Evolutionary conservation across 2,888 invertebrate genomes (phyloP).

Genomic region (Buathra laborator): DNA sequence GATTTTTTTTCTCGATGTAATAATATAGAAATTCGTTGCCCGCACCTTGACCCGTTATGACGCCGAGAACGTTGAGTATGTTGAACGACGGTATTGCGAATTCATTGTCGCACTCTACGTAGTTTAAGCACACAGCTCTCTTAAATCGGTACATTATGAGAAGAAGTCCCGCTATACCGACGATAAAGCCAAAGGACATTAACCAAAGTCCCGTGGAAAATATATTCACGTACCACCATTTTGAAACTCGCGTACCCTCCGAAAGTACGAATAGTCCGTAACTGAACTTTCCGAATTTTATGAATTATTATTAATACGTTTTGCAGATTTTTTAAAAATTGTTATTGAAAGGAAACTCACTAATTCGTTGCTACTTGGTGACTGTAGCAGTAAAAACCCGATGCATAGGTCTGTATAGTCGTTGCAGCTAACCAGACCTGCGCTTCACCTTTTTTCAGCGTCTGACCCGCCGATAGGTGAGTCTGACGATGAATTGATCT

Average conservation of each 20-base stretch:
- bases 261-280: slow-evolving; percentile 76
- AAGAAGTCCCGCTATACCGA: slow-evolving; percentile 68
- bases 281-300: slow-evolving; percentile 60
- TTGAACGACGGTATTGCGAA: slow-evolving; percentile 73
- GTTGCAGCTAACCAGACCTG: slow-evolving; percentile 74
- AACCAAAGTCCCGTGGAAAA: slow-evolving; percentile 74
- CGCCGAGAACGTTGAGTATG: slow-evolving; percentile 74
- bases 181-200: slow-evolving; percentile 67
- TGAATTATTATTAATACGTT: background rate
- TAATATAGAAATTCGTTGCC: background rate
- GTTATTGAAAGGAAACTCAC: slow-evolving; percentile 58
- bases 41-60: slow-evolving; percentile 78
- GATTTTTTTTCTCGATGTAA: too few species aligned
- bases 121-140: slow-evolving; percentile 62
- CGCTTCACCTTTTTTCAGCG: slow-evolving; percentile 72
- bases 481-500: slow-evolving; percentile 75
- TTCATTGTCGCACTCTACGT: slow-evolving; percentile 71
- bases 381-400: slow-evolving; percentile 72
- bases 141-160: slow-evolving; percentile 71
- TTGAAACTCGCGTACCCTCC: slow-evolving; percentile 72
- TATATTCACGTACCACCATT: slow-evolving; percentile 76
- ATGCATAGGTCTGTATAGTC: slow-evolving; percentile 69
- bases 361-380: slow-evolving; percentile 65
- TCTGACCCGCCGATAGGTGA: slow-evolving; percentile 55
- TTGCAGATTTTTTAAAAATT: background rate